Evolutionary conservation across 2,888 invertebrate species (phyloP), one percentile per base, ranked within the genome.

Genomic region (Conomelus anceps): DNA sequence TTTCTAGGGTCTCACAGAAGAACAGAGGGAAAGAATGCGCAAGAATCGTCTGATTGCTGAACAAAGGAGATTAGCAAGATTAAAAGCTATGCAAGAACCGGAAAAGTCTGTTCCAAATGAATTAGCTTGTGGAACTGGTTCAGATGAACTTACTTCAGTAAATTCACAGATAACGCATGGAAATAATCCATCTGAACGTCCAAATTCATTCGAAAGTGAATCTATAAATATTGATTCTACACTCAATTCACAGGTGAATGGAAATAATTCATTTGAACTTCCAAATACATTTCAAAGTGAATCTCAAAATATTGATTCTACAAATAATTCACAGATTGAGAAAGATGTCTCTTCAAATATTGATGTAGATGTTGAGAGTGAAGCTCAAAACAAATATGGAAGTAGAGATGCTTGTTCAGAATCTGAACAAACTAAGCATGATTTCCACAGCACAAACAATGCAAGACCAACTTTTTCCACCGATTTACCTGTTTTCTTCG

Each of bases 1-100:
- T 85, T 90, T 89, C 13, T 63, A 91, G 91, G 92, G 92, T 90
- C 92, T 96, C 17, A 94, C 94, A 0, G 94, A 96, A 0, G 97
- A 96, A 90, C 95, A 96, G 92, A 94, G 94, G 91, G 95, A 96
- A 88, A 94, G 95, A 92, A 96, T 97, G 93, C 94, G 96, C 23
- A 94, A 94, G 91, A 97, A 97, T 92, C 94, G 95, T 88, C 94
- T 94, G 91, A 91, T 95, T 86, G 96, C 96, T 0, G 94, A 96
- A 93, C 95, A 96, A 92, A 94, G 95, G 90, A 93, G 95, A 88
- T 93, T 95, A n/a, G 95, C 95, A 0, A 94, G 94, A 92, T 92
- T 94, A 13, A 93, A 94, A 91, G 91, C 91, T 41, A 91, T 91
- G 87, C 91, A 92, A 89, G 91, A 86, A 86, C 86, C 23, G 24